Conservation (phyloP, 2,888 invertebrate genomes). For the Syrphus vitripennis region DNA sequence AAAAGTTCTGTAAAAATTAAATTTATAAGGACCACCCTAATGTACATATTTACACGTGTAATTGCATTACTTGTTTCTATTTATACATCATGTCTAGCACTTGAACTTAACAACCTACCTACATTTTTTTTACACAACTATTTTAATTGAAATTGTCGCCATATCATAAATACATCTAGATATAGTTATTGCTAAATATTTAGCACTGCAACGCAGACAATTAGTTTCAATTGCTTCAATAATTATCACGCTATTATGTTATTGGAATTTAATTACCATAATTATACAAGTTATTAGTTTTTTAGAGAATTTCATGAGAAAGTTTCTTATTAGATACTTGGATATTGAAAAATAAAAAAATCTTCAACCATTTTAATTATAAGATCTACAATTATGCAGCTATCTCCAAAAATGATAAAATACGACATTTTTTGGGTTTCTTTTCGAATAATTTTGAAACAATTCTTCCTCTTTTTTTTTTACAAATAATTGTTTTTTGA, state of each 20-base stretch:
- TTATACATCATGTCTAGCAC: not conserved
- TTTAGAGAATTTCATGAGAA: not conserved
- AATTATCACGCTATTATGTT: not conserved
- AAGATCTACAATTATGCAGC: too few species aligned
- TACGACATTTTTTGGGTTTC: too few species aligned
- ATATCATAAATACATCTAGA: not conserved
- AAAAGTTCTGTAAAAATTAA: too few species aligned
- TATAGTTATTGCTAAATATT: not conserved
- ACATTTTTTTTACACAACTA: not conserved
- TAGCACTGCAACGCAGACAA: not conserved
- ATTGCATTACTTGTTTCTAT: not conserved
- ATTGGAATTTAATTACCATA: constrained; percentile 5
- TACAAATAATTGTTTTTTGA: too few species aligned
- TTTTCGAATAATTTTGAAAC: too few species aligned
- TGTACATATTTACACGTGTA: too few species aligned
- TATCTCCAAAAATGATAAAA: too few species aligned
- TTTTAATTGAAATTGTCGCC: not conserved
- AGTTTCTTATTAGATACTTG: not conserved
- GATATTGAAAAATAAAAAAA: not conserved
- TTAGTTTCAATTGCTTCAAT: not conserved
- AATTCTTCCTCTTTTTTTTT: too few species aligned
- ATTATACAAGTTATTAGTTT: not conserved
- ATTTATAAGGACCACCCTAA: too few species aligned
- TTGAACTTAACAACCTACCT: not conserved
- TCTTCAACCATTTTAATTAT: too few species aligned